Evolutionary conservation across 2,113 vertebrate genomes (phyloP), one percentile per base, ranked within the genome.

Genomic region (Pao palembangensis): DNA sequence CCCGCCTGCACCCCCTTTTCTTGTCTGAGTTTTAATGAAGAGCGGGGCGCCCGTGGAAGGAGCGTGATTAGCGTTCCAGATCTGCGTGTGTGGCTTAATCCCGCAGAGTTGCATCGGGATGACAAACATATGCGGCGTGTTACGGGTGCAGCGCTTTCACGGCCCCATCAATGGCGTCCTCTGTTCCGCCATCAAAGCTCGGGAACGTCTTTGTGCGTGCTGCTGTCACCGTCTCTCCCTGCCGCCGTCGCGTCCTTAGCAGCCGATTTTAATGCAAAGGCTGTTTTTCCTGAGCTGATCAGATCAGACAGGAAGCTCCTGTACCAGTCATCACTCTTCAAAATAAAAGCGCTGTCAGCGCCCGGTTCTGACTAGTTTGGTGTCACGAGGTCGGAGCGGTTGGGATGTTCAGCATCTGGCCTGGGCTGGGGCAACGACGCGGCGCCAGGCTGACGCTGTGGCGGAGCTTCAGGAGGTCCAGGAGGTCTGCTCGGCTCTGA

Each of bases 11-110:
- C 75, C 79, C 75, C 71, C 78, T 83, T 74, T 80, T 85, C 74
- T 83, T 82, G 81, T 90, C 87, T 89, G 84, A 61, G 79, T 80
- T 90, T 90, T 91, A 91, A 90, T 90, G 87, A 91, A 89, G 88
- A 87, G 84, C 66, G 76, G 69, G 68, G 78, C 75, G 83, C 82
- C 80, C 78, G 67, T 78, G 79, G 80, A 82, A 84, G 75, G 83
- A 71, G 60, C 82, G 71, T 83, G 77, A 80, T 75, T 74, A 63
- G 70, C 51, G 59, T 67, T 23, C 56, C 60, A 15, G 64, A 6
- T 66, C 23, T 64, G 31, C 54, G 21, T 52, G 61, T 63, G 42
- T 57, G 61, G 62, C 61, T 77, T 88, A 85, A 90, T 90, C 85
- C 80, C 58, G 51, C 67, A 68, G 68, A 76, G 64, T 67, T 72